Evolutionary conservation across 2,888 invertebrate species (phyloP), one percentile per base, ranked within the genome.

Genomic region (Drosophila lacicola): DNA sequence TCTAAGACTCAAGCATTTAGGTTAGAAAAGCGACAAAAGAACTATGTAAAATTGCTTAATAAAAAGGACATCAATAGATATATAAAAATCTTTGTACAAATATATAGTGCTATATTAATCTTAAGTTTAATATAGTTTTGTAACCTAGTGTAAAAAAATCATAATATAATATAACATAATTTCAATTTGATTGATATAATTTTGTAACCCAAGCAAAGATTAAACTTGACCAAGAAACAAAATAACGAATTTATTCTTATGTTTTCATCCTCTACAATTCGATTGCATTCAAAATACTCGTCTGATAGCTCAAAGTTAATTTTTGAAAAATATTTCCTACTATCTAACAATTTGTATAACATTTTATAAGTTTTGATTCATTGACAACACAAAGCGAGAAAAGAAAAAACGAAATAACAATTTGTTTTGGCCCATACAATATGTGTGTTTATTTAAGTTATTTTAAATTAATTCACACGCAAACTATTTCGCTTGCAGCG

Each of bases 401-500:
- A 44, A 63, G 49, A 47, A 55, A 51, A 21, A 21, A 13, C 1
- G 9, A 4, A 9, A 41, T 4, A 17, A n/a, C 13, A 36, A 50
- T 29, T 8, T 8, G 21, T 19, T 36, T 55, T 61, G 57, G 56
- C 49, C 45, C 45, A 45, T 42, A 14, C 3, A 67, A 49, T 37
- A 67, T 63, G 51, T 61, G 37, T 80, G 84, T 83, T 83, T 68
- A 51, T 62, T 74, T 67, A 51, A 56, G 45, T 56, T 46, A 84
- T 87, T 75, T 87, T 14, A 62, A 36, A 47, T 73, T 55, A 84
- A 89, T 89, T 88, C 60, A 88, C 88, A 89, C 63, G 51, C 60
- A 63, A 77, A 58, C 49, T 56, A 34, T 55, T 58, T 60, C 63
- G 46, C 34, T 46, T 66, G 39, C 62, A 50, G 17, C 55, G 64